These are phyloP conservation scores for Calvadosia cruxmelitensis DNA, from an alignment of 30 jellyfish, hydroid and myxozoan species.

Conservation along the genomic window DNA sequence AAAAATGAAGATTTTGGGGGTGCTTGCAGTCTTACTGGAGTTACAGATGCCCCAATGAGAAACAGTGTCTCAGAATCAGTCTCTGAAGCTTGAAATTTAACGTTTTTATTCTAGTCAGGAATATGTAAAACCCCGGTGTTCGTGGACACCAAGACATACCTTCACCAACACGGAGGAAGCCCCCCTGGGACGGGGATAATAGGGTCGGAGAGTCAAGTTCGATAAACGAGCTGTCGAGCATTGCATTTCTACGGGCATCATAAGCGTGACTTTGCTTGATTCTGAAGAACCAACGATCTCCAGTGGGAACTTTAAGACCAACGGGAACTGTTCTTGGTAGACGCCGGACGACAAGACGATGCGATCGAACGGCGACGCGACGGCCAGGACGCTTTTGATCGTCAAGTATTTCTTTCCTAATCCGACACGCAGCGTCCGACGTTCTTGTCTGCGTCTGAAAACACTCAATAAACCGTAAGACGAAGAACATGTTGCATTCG, in stretches of 20 bases:
- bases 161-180: constrained; percentile 46
- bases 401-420: constrained; percentile 51
- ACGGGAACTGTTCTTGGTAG: constrained; percentile 55
- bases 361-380: constrained; percentile 60
- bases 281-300: constrained; percentile 60
- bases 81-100: no score
- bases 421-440: constrained; percentile 56
- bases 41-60: no score
- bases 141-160: no score
- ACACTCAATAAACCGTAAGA: constrained; percentile 32
- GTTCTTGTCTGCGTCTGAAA: constrained; percentile 30
- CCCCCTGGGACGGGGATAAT: constrained; percentile 54
- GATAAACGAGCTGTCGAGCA: constrained; percentile 55
- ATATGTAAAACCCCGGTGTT: no score
- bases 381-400: constrained; percentile 54
- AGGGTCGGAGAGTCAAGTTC: constrained; percentile 49
- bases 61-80: no score
- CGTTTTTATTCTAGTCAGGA: no score
- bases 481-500: constrained; percentile 42
- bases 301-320: constrained; percentile 53
- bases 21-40: no score
- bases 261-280: constrained; percentile 48
- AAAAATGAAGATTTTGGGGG: no score
- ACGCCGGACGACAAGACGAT: constrained; percentile 43
- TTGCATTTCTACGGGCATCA: constrained; percentile 53